Percentiles rank a stretch among this genome's conserved stretches.
phyloP scores from a whole-genome alignment of 2,113 vertebrate species.

The Cynoglossus semilaevis region DNA sequence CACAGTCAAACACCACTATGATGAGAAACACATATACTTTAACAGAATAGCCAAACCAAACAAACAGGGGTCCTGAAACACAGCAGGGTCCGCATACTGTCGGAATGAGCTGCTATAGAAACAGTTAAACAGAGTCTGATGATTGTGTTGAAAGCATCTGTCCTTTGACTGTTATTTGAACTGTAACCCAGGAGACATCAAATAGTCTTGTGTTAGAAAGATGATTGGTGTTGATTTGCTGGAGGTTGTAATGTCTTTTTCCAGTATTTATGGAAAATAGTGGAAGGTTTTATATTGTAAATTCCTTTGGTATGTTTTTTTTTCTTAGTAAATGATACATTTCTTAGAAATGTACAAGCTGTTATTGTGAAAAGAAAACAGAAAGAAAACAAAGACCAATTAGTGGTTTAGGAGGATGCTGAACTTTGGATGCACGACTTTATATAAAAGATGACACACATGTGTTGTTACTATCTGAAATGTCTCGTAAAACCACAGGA shows the following conservation, averaged over 20 bases:
- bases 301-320: no score
- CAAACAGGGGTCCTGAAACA: constrained; percentile 10
- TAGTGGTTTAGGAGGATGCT: no score
- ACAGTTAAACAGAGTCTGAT: constrained; percentile 3
- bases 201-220: background rate
- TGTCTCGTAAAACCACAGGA: no score
- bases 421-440: no score
- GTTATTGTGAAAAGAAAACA: no score
- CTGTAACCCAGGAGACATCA: background rate
- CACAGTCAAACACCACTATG: constrained; percentile 20
- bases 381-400: no score
- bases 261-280: no score
- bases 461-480: no score
- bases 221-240: background rate
- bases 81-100: constrained; percentile 5
- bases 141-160: background rate
- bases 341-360: no score
- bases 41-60: constrained; percentile 32
- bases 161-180: background rate
- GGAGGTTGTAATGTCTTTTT: constrained; percentile 1
- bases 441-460: no score
- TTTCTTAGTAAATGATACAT: no score
- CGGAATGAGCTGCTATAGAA: constrained; percentile 7
- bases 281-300: no score
- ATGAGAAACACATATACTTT: constrained; percentile 13